Evolutionary conservation across 2,113 vertebrate genomes (phyloP).

Genomic region (Cephalopterus ornatus): DNA sequence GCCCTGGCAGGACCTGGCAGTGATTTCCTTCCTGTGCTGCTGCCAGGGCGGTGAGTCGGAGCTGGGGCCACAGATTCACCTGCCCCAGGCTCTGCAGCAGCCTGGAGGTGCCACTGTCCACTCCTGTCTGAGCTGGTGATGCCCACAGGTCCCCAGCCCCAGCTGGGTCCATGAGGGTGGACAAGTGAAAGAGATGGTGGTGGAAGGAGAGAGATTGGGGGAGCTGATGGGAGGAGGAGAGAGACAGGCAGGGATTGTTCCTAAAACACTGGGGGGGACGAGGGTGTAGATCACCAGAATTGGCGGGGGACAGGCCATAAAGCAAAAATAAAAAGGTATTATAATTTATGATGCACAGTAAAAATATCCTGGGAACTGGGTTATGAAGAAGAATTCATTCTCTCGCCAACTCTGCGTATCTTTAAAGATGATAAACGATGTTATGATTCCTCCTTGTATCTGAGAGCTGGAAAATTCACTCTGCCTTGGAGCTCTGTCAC

Average conservation of each 20-base stretch:
- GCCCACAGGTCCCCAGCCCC: neutral
- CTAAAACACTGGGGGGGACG: conserved; percentile 1
- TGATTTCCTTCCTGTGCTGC: neutral
- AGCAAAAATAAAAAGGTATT: conserved; percentile 68
- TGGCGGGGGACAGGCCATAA: conserved; percentile 65
- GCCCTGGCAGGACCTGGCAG: neutral
- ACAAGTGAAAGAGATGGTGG: neutral
- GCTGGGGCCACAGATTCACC: fast-evolving
- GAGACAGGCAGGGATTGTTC: conserved; percentile 5
- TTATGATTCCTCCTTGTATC: neutral
- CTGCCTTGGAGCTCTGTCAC: neutral
- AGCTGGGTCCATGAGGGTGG: neutral
- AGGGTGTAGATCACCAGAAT: conserved; percentile 64
- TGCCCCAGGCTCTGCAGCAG: neutral
- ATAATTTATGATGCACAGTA: conserved; percentile 68
- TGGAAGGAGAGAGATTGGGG: neutral
- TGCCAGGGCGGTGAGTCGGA: neutral
- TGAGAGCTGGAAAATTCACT: neutral
- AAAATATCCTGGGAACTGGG: conserved; percentile 41
- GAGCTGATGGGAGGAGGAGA: neutral
- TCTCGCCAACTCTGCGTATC: neutral
- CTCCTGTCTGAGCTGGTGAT: neutral
- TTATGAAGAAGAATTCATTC: conserved; percentile 47
- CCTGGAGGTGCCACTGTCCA: neutral
- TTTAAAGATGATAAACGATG: conserved; percentile 35